Evolutionary conservation across 64 coral and sea anemone species (phyloP).

Genomic region (Astreopora myriophthalma): DNA sequence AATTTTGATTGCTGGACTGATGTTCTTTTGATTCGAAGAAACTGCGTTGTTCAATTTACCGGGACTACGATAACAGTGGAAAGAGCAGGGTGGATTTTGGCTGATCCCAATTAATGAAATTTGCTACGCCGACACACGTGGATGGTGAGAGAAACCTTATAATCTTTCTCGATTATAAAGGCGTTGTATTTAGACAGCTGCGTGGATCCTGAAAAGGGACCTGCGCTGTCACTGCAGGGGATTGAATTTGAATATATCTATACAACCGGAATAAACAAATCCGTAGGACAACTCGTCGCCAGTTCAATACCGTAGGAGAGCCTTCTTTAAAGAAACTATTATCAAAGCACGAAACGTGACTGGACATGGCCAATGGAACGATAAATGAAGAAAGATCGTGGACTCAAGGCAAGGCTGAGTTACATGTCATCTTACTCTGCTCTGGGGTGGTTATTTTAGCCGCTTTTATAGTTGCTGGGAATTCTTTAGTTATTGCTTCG

Average conservation of each 20-base stretch:
- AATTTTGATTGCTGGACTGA: neutral
- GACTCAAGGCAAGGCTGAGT: neutral
- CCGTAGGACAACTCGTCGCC: neutral
- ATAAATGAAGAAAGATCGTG: neutral
- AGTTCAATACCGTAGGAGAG: neutral
- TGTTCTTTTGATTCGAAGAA: neutral
- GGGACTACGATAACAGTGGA: neutral
- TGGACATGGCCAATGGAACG: conserved; percentile 5
- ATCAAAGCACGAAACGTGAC: neutral
- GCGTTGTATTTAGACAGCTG: conserved; percentile 35
- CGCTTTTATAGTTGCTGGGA: conserved; percentile 73
- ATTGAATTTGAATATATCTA: conserved; percentile 19
- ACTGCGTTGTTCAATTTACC: neutral
- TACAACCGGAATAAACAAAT: neutral
- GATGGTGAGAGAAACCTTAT: neutral
- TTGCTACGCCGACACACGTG: neutral
- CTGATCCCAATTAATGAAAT: neutral
- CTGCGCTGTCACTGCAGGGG: neutral
- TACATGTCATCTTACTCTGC: conserved; percentile 66
- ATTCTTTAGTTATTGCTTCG: conserved; percentile 82
- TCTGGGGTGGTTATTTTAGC: conserved; percentile 50
- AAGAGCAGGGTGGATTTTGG: neutral
- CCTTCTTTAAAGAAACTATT: neutral
- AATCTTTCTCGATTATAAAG: neutral
- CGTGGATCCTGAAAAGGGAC: neutral